phyloP scores from a whole-genome alignment of 2,797 vertebrate species.

The Anas capensis region DNA sequence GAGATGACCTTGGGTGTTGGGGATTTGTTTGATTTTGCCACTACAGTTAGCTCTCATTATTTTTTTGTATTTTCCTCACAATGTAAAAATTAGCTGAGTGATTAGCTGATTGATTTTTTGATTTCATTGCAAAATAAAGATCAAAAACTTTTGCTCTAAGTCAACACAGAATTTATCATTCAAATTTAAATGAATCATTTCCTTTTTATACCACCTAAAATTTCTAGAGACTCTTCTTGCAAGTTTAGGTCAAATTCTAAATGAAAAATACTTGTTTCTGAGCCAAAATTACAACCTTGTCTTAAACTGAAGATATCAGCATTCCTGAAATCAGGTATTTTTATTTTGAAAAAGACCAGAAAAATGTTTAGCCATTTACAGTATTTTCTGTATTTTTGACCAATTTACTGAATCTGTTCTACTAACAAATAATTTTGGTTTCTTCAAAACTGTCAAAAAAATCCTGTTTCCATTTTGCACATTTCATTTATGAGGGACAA shows the following conservation, averaged over 20 bases:
- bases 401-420: background rate
- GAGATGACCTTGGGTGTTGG: background rate
- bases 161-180: background rate
- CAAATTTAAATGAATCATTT: background rate
- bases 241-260: background rate
- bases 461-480: background rate
- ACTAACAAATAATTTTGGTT: background rate
- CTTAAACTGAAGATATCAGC: background rate
- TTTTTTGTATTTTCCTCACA: background rate
- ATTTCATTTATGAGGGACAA: background rate
- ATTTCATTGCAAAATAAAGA: background rate
- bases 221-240: background rate
- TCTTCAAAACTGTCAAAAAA: background rate
- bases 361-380: background rate
- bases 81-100: background rate
- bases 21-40: background rate
- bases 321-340: background rate
- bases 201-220: background rate
- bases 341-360: background rate
- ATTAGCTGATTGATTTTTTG: background rate
- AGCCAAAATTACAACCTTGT: background rate
- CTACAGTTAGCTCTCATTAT: background rate
- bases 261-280: background rate
- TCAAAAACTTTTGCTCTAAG: background rate
- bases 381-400: background rate